phyloP scores from a whole-genome alignment of 2,113 vertebrate species.

The Eulemur macaco region DNA sequence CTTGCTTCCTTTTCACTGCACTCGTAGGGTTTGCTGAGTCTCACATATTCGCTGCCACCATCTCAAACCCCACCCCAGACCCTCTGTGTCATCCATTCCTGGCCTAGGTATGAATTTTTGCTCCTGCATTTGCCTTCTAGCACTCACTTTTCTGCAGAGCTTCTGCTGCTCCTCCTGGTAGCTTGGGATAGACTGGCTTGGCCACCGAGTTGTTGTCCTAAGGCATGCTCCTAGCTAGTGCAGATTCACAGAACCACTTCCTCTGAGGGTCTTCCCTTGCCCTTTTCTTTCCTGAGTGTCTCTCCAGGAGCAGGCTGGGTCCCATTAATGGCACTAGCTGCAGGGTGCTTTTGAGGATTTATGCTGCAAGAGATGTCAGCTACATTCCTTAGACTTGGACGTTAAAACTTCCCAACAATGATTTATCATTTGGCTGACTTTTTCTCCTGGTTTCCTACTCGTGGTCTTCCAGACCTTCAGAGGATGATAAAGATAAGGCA shows the following conservation, averaged over 20 bases:
- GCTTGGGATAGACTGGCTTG: background rate
- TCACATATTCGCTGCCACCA: background rate
- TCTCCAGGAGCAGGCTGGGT: background rate
- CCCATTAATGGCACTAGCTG: background rate
- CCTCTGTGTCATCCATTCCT: background rate
- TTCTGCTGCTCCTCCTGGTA: background rate
- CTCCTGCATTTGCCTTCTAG: background rate
- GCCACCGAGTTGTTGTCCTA: background rate
- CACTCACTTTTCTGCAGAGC: background rate
- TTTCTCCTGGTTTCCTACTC: background rate
- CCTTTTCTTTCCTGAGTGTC: background rate
- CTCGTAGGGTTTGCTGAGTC: background rate
- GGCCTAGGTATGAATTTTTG: background rate
- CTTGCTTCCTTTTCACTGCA: background rate
- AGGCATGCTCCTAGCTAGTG: background rate
- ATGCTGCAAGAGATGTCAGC: background rate
- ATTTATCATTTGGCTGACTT: background rate
- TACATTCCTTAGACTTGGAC: background rate
- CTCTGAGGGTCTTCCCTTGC: background rate
- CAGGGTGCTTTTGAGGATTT: conserved; percentile 12
- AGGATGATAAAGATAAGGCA: background rate
- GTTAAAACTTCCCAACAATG: conserved; percentile 27
- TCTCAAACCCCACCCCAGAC: background rate
- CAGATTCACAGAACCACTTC: background rate
- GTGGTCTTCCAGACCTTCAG: background rate